Evolutionary conservation across 2,797 vertebrate species (phyloP), one percentile per base, ranked within the genome.

Genomic region (Mormyrus hasselquistii): DNA sequence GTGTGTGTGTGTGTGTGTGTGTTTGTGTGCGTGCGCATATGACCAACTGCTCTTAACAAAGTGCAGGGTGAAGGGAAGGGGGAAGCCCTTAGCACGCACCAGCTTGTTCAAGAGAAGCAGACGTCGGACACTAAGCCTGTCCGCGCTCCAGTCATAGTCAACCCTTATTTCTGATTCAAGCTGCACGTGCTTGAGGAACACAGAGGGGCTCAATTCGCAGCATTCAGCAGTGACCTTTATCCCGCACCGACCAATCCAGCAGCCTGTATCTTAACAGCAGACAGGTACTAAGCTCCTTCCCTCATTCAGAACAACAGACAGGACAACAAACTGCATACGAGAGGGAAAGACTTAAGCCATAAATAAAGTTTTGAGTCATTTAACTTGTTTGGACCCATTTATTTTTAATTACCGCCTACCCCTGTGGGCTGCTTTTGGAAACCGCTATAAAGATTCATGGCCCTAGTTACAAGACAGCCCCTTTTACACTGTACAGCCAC

Each of bases 11-110:
- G 76, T 2, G 50, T 55, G 59, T 82, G 25, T 19, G 76, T 2
- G 50, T 55, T 52, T 82, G 25, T 19, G 41, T 22, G 50, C 0
- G 55, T 25, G 59, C 44, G 38, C 25, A 55, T 53, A 41, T n/a
- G 38, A 62, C 29, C 82, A 52, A 59, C 88, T 2, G 19, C 34
- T 29, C 92, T 96, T 90, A 73, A 14, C 49, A 25, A 84, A 6
- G 47, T 50, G 47, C 3, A 83, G 41, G 79, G 82, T 50, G 41
- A 16, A n/a, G 82, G n/a, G 16, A 41, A 29, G 44, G 19, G 22
- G 19, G 19, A 22, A 47, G 2, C 34, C 38, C 22, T 47, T 22
- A n/a, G 44, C 87, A 34, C 8, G 87, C 29, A 88, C 41, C 41
- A 44, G 59, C 87, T 73, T 73, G 87, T 73, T 34, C 7, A 9